These are phyloP conservation scores for Entomobrya multifasciata DNA, from an alignment of 2,888 invertebrate genomes.

Conservation along the genomic window DNA sequence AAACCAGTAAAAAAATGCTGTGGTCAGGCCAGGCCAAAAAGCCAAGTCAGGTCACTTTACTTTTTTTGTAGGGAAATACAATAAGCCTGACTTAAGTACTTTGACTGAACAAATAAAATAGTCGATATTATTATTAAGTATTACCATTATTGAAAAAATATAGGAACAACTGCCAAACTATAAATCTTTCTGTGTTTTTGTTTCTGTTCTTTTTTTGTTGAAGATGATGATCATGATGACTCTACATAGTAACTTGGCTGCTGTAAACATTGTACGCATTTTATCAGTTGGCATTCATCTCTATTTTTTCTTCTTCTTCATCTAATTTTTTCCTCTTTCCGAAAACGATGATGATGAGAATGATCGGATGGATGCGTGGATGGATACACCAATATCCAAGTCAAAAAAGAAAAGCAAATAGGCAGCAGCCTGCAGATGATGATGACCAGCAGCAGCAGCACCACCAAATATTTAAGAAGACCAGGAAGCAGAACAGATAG, in stretches of 20 bases:
- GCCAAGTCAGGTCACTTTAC: constrained; percentile 25
- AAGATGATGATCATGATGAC: background rate
- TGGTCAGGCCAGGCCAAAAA: no score
- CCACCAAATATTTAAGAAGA: no score
- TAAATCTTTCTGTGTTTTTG: constrained; percentile 51
- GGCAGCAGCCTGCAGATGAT: constrained; percentile 38
- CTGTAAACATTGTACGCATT: constrained; percentile 39
- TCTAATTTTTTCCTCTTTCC: constrained; percentile 25
- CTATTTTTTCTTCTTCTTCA: constrained; percentile 24
- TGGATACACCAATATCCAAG: constrained; percentile 53
- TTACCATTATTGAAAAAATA: constrained; percentile 51
- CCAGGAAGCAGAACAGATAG: constrained; percentile 9
- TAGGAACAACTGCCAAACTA: constrained; percentile 51
- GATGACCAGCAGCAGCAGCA: constrained; percentile 66
- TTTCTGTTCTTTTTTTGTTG: constrained; percentile 7
- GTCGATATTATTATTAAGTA: constrained; percentile 47
- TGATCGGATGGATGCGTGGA: background rate
- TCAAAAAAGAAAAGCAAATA: background rate
- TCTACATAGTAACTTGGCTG: constrained; percentile 44
- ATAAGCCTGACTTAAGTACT: background rate
- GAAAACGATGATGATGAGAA: background rate
- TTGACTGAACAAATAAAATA: constrained; percentile 53
- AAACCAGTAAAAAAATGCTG: constrained; percentile 3
- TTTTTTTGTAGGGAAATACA: background rate
- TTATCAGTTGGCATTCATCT: constrained; percentile 57